A percentile compares a stretch with the other conserved stretches of the same genome.
These are phyloP conservation scores for Gallinago solitaria DNA, from an alignment of 2,797 vertebrate genomes.

Conservation along the genomic window DNA sequence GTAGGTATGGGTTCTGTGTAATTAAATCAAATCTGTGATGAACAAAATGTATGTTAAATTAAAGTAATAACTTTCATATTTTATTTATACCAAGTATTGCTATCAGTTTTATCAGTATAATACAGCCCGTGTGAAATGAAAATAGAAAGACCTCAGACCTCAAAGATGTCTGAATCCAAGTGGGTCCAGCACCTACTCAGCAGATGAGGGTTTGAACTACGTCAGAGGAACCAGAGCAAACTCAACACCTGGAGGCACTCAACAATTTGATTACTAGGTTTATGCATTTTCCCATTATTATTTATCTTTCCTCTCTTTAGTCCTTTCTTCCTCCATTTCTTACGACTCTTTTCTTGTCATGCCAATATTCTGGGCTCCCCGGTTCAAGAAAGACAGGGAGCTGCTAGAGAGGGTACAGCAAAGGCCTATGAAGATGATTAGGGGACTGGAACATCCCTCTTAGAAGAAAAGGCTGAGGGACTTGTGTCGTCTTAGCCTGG, in stretches of 20 bases:
- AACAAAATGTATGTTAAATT: background rate
- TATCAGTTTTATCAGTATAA: background rate
- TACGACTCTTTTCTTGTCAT: background rate
- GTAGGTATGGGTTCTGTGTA: background rate
- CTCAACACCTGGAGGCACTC: background rate
- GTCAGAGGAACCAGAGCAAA: background rate
- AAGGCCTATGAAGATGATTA: too few relatives aligned
- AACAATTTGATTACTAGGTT: background rate
- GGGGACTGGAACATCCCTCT: too few relatives aligned
- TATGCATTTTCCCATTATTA: background rate
- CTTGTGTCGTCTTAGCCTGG: too few relatives aligned
- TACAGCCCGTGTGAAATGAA: background rate
- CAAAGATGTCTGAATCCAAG: background rate
- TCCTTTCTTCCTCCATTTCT: background rate
- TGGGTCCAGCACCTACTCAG: background rate
- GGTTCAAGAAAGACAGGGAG: too few relatives aligned
- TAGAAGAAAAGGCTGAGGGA: too few relatives aligned
- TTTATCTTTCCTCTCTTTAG: background rate
- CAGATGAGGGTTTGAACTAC: background rate
- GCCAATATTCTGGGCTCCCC: background rate
- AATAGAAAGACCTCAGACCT: background rate
- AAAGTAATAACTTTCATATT: background rate
- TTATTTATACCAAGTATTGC: background rate
- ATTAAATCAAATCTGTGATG: background rate
- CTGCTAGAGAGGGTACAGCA: too few relatives aligned